These are phyloP conservation scores for Eumerus sabulonum DNA, from an alignment of 2,888 invertebrate species.

Conservation along the genomic window DNA sequence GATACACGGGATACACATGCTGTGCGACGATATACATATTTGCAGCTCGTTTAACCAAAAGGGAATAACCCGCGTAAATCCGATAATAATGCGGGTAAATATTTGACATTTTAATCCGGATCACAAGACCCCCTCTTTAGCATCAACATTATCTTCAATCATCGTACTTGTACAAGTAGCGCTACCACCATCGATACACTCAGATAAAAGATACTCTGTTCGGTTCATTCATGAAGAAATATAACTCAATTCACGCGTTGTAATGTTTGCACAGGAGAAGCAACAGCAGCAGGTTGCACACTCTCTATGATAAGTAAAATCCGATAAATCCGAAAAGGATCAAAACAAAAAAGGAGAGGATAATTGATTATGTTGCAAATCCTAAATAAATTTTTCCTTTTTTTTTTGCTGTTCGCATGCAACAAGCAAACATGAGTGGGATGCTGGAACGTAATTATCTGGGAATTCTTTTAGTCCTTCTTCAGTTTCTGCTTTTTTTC, in stretches of 20 bases:
- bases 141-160: conserved; percentile 28
- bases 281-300: conserved; percentile 22
- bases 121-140: conserved; percentile 38
- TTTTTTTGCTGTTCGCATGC: too few relatives aligned
- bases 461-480: conserved; percentile 26
- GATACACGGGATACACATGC: conserved; percentile 55
- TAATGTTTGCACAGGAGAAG: not conserved
- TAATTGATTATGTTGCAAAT: conserved; percentile 56
- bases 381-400: conserved; percentile 9
- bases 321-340: conserved; percentile 18
- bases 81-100: conserved; percentile 72
- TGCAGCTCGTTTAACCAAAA: conserved; percentile 66
- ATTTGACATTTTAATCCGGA: conserved; percentile 71
- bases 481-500: conserved; percentile 7
- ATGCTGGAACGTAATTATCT: conserved; percentile 40
- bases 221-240: conserved; percentile 34
- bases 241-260: conserved; percentile 38
- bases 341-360: conserved; percentile 16
- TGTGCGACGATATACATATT: conserved; percentile 37
- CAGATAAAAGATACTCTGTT: conserved; percentile 6
- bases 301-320: conserved; percentile 16
- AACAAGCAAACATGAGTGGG: conserved; percentile 39
- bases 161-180: conserved; percentile 9
- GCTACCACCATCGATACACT: conserved; percentile 12
- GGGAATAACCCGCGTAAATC: conserved; percentile 69